Conservation (phyloP, 1,140 invertebrate genomes). For the Camponotus vicinus region DNA sequence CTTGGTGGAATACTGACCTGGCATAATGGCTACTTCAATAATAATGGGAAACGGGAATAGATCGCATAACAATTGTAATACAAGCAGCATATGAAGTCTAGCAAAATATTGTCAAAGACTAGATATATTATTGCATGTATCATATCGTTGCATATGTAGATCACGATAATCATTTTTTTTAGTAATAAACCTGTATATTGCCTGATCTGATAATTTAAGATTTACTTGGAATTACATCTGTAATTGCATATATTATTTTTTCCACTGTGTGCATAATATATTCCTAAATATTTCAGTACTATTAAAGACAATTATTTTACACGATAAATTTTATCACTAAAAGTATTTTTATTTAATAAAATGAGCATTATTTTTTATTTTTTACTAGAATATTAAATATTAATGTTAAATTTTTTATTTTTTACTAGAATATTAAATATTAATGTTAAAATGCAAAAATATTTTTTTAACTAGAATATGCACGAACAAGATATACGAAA, state of each 20-base stretch:
- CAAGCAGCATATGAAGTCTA: neutral
- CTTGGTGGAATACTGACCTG: constrained; percentile 15
- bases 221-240: neutral
- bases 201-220: neutral
- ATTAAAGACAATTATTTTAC: constrained; percentile 16
- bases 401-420: neutral
- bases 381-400: constrained; percentile 11
- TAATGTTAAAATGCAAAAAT: neutral
- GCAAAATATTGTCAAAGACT: neutral
- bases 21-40: neutral
- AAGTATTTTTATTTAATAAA: constrained; percentile 14
- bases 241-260: neutral
- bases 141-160: neutral
- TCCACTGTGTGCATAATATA: neutral
- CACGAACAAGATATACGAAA: neutral
- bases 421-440: neutral
- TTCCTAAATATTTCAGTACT: neutral
- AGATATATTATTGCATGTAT: neutral
- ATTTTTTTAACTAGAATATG: constrained; percentile 11
- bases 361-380: neutral
- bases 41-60: neutral
- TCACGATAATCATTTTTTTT: neutral
- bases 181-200: neutral
- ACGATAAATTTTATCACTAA: neutral
- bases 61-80: neutral